Conservation (phyloP, 2,888 invertebrate genomes). For the Crocallis elinguaria region DNA sequence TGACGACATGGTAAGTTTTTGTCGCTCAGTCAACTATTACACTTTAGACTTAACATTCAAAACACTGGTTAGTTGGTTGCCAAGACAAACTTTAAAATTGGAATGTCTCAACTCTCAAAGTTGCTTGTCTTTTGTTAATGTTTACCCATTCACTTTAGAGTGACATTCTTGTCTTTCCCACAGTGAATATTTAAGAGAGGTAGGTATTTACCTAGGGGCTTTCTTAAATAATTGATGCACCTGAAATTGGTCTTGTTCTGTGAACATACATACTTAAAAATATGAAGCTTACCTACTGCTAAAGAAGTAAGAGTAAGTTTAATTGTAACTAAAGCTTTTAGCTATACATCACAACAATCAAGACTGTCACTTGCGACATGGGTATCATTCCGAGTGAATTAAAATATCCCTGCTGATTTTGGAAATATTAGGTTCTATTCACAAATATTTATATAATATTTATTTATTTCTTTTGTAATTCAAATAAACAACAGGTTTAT, state of each 20-base stretch:
- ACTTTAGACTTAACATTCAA: constrained; percentile 1
- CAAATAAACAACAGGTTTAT: background rate
- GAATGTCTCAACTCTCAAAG: constrained; percentile 10
- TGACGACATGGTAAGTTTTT: constrained; percentile 95
- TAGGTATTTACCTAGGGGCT: background rate
- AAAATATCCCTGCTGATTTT: too few species aligned
- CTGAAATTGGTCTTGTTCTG: background rate
- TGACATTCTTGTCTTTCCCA: constrained; percentile 5
- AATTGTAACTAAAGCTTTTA: too few species aligned
- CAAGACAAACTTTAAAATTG: constrained; percentile 17
- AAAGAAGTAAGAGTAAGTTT: background rate
- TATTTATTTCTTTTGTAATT: too few species aligned
- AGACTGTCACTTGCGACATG: too few species aligned
- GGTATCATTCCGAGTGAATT: too few species aligned
- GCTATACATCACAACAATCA: too few species aligned
- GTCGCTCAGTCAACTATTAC: constrained; percentile 3
- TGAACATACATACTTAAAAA: background rate
- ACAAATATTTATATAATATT: too few species aligned
- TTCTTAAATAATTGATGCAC: background rate
- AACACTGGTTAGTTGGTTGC: constrained; percentile 8
- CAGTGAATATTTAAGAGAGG: constrained; percentile 2
- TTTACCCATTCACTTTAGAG: constrained; percentile 6
- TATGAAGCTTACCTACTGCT: background rate
- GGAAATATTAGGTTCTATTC: too few species aligned
- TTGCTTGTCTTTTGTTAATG: constrained; percentile 18